Evolutionary conservation across 2,797 vertebrate genomes (phyloP), one percentile per base, ranked within the genome.

Genomic region (Hemitrygon akajei): DNA sequence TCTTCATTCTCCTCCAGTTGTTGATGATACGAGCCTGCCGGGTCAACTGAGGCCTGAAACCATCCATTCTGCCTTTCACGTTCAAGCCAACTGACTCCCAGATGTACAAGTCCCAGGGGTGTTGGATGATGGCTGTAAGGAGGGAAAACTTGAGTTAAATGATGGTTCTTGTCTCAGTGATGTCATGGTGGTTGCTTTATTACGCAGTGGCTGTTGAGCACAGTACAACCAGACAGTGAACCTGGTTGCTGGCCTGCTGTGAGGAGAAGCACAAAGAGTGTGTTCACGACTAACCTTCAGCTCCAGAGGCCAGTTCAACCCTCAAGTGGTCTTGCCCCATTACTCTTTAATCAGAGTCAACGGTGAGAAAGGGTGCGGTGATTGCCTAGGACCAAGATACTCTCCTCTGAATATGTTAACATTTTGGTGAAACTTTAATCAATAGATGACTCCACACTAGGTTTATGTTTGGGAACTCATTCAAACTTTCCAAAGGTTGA

Each of bases 21-120:
- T 97, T 99, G 73, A 99, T 99, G 99, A 99, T 99, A 95, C 97
- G 98, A 47, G 98, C 99, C 18, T 99, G 99, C 95, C 97, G 99
- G 0, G 98, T 99, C 95, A 99, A 99, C 96, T 99, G 96, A 95
- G 95, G 96, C 92, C 60, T 75, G 22, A 56, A 93, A 75, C 6
- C 25, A 22, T 14, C 73, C 40, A 18, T 25, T 30, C 69, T 40
- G 73, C 4, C 14, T 71, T 56, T 56, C 66, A 25, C 4, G 6
- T 91, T 91, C 87, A 91, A 86, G 63, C 34, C 69, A 25, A 69
- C 22, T 66, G 71, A 93, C 40, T 58, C 37, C 71, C 40, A 75
- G 47, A 76, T 16, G 75, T 22, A 14, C 34, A 71, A 3, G 11
- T 56, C 40, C 11, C 40, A 7, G 47, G 91, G 12, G n/a, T 76